Base-by-base conservation (phyloP, 2,888 invertebrate species). In the Miltochrista miniata region DNA sequence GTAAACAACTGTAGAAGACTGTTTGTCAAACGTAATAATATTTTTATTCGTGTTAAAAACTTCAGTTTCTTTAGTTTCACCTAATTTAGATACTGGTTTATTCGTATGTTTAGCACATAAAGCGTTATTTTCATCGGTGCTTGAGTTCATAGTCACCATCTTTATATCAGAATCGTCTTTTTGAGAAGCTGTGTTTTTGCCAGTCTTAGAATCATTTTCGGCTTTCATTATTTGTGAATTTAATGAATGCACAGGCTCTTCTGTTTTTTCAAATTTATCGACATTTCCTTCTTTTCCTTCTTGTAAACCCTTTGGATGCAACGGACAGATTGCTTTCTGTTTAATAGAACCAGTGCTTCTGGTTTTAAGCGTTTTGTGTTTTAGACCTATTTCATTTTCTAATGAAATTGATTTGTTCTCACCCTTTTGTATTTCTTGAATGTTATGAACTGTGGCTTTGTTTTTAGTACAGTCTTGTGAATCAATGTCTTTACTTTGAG, bases 391-490 rank as follows among this genome's bases (percentile, higher is more conserved):
- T 0, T 31, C 45, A 35, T 49, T 38, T 13, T 48, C 43, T 11
- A 35, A n/a, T 5, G 29, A 14, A 18, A 31, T 12, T n/a, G 13
- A 43, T 15, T 38, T 24, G 18, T 24, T 51, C 2, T 4, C 9
- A 47, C 1, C 53, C 3, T 49, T 46, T 4, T 31, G 1, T 30
- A 9, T 44, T 40, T 41, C 2, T 12, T 37, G 36, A 48, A 29
- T 45, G 2, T 24, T 1, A 18, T 46, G 45, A 14, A 47, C 34
- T 15, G 24, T 12, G 4, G 14, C 14, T 24, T 60, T 45, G 11
- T 1, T 14, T 7, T 49, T 55, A n/a, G 35, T 10, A 45, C n/a
- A 46, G 1, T 36, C 7, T 68, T 64, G 39, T 50, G 52, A 30
- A 56, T 37, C 13, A 13, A 5, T 24, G 2, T 39, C 31, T 15